These are phyloP conservation scores for Capitulum mitella DNA, from an alignment of 2,888 invertebrate species.

Conservation along the genomic window DNA sequence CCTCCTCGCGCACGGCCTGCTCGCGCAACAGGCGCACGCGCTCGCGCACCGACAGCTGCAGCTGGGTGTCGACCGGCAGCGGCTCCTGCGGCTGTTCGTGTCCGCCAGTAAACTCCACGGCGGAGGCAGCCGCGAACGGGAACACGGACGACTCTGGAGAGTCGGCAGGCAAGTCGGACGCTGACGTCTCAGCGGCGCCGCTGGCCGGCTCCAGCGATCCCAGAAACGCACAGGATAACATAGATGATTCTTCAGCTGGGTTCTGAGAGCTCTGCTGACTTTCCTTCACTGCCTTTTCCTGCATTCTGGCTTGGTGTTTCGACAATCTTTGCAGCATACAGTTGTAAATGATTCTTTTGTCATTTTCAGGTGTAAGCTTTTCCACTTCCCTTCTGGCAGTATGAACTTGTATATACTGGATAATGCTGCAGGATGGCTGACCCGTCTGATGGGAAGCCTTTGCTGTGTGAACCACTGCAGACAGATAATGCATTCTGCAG, in stretches of 20 bases:
- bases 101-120: neutral
- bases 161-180: neutral
- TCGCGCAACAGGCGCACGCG: constrained; percentile 6
- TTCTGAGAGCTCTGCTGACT: neutral
- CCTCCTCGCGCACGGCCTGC: neutral
- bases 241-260: too few species aligned
- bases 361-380: neutral
- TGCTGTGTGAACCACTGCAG: too few species aligned
- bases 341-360: neutral
- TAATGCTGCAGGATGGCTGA: neutral
- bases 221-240: neutral
- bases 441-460: too few species aligned
- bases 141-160: neutral
- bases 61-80: neutral
- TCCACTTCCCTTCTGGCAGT: neutral
- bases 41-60: neutral
- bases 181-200: neutral
- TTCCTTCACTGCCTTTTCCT: neutral
- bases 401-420: neutral
- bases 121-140: neutral
- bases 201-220: too few species aligned
- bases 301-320: neutral
- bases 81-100: neutral
- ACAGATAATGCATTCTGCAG: too few species aligned
- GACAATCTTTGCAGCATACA: neutral